These are phyloP conservation scores for Actinemys pallida DNA, from an alignment of 2,113 vertebrate genomes.

Conservation along the genomic window DNA sequence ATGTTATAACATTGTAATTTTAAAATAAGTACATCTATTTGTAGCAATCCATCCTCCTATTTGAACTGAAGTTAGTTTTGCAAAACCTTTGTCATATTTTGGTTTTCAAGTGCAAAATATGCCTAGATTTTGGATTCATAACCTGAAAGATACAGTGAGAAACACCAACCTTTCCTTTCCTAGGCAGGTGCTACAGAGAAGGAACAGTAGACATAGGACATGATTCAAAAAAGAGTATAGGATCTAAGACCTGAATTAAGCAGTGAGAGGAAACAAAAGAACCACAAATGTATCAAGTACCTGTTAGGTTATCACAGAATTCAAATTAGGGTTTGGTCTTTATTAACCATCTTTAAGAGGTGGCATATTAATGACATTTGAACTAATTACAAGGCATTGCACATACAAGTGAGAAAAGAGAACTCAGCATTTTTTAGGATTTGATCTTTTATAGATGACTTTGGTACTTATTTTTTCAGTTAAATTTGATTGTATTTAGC, in stretches of 20 bases:
- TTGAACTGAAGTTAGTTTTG: background rate
- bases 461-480: too few species aligned
- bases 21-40: background rate
- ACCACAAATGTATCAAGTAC: background rate
- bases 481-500: background rate
- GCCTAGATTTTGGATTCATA: background rate
- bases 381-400: background rate
- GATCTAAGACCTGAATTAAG: background rate
- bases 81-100: background rate
- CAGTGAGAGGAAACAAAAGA: background rate
- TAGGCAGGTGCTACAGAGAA: background rate
- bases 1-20: background rate
- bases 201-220: background rate
- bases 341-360: background rate
- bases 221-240: background rate
- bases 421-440: background rate
- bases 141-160: accelerated
- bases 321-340: background rate
- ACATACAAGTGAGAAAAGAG: background rate
- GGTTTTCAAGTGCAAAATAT: background rate
- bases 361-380: background rate
- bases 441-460: background rate
- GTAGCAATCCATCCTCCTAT: background rate
- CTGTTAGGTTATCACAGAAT: background rate
- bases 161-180: background rate